Conservation (phyloP, 2,113 vertebrate genomes). For the Daphoenositta chrysoptera region DNA sequence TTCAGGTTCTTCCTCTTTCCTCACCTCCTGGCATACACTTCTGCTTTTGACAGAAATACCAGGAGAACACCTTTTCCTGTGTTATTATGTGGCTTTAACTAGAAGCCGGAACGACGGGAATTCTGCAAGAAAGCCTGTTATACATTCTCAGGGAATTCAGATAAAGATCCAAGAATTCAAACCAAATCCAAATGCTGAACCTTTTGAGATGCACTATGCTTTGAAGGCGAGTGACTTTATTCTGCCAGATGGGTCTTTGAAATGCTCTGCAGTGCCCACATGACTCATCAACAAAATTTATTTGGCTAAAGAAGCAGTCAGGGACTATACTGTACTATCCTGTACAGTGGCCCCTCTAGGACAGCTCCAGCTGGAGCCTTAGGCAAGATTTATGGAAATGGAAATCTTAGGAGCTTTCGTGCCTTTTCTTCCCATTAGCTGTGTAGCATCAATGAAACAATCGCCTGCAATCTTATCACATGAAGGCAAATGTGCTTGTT, state of each 20-base stretch:
- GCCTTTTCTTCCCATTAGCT: not conserved
- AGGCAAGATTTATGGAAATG: conserved; percentile 62
- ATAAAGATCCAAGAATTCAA: conserved; percentile 51
- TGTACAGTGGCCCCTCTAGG: conserved; percentile 40
- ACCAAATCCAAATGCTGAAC: conserved; percentile 54
- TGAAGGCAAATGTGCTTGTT: not conserved
- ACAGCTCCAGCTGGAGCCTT: conserved; percentile 48
- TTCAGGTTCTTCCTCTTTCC: not conserved
- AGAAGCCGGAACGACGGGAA: not conserved
- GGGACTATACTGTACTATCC: conserved; percentile 48
- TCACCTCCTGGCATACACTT: not conserved
- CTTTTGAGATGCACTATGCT: conserved; percentile 13
- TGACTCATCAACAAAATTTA: conserved; percentile 58
- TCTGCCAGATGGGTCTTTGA: conserved; percentile 57
- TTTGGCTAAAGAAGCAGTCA: conserved; percentile 40
- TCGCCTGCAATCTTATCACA: not conserved
- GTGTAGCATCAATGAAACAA: not conserved
- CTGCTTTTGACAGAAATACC: not conserved
- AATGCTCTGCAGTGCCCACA: conserved; percentile 36
- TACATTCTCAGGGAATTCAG: conserved; percentile 5
- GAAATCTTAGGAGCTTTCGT: not conserved
- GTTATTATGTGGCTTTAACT: conserved; percentile 2
- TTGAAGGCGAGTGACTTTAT: conserved; percentile 49
- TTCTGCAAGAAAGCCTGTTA: conserved; percentile 15
- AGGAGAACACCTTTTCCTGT: not conserved